A percentile compares a stretch with the other conserved stretches of the same genome.
These are phyloP conservation scores for Hetaerina americana DNA, from an alignment of 1,140 invertebrate genomes.

Conservation along the genomic window DNA sequence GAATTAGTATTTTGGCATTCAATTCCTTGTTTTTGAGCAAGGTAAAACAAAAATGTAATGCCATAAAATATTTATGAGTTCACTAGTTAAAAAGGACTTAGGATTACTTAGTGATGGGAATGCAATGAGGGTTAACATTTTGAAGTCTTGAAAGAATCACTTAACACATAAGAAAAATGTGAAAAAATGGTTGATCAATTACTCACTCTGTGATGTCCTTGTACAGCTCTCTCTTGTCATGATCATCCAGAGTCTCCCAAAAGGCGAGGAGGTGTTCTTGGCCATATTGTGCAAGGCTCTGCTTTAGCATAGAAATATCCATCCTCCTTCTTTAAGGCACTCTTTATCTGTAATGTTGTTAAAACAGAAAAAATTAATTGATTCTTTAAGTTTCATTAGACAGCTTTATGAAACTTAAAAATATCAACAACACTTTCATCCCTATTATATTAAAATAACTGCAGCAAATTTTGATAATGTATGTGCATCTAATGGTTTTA, in stretches of 20 bases:
- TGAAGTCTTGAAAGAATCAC: too few species aligned
- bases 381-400: too few species aligned
- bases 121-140: too few species aligned
- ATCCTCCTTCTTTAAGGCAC: neutral
- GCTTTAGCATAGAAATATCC: neutral
- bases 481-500: too few species aligned
- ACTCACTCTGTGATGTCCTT: slow-evolving; percentile 41
- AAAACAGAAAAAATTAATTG: too few species aligned
- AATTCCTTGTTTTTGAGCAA: neutral
- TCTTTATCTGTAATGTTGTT: too few species aligned
- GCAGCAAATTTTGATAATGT: too few species aligned
- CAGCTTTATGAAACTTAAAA: too few species aligned
- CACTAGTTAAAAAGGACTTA: neutral
- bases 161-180: too few species aligned
- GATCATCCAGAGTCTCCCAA: slow-evolving; percentile 56
- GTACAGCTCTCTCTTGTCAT: slow-evolving; percentile 43
- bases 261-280: slow-evolving; percentile 81
- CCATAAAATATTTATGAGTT: neutral
- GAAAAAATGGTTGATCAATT: neutral
- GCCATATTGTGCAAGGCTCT: slow-evolving; percentile 27
- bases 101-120: neutral
- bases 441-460: too few species aligned
- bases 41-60: neutral
- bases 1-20: too few species aligned
- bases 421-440: too few species aligned